phyloP scores from a whole-genome alignment of 2,888 invertebrate species.

The Sphaeridia pumilis region DNA sequence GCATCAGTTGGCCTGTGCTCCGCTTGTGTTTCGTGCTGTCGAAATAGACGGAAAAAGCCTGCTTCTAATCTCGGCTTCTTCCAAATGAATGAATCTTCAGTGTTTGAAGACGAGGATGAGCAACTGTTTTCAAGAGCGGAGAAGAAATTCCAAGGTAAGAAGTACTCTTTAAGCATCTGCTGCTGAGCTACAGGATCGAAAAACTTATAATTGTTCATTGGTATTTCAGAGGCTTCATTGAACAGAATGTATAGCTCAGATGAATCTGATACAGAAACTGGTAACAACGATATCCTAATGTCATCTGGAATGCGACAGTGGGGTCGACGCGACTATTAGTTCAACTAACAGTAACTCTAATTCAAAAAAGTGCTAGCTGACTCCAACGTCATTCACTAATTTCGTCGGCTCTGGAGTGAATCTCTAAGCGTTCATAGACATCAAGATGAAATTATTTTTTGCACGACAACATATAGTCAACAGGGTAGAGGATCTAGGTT shows the following conservation, averaged over 20 bases:
- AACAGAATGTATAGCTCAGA: conserved; percentile 3
- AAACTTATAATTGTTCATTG: neutral
- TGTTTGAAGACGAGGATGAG: conserved; percentile 35
- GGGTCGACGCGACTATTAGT: conserved; percentile 1
- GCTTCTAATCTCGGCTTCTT: conserved; percentile 31
- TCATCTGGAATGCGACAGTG: conserved; percentile 13
- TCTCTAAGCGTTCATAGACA: no score
- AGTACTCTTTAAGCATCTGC: no score
- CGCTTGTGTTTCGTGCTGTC: conserved; percentile 25
- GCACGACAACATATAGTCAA: no score
- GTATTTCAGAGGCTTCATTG: conserved; percentile 10
- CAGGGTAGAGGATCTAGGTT: no score
- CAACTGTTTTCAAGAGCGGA: conserved; percentile 30
- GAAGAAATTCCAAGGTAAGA: conserved; percentile 27
- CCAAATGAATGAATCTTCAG: conserved; percentile 26
- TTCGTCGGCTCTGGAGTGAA: no score
- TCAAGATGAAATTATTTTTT: no score
- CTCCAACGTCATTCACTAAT: no score
- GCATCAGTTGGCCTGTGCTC: conserved; percentile 27
- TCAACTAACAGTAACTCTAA: no score
- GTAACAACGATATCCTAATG: conserved; percentile 7
- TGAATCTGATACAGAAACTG: conserved; percentile 8
- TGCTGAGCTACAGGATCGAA: no score
- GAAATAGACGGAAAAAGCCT: conserved; percentile 11
- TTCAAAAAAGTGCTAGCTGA: no score